phyloP scores from a whole-genome alignment of 1,140 invertebrate genomes.

The Atta cephalotes region DNA sequence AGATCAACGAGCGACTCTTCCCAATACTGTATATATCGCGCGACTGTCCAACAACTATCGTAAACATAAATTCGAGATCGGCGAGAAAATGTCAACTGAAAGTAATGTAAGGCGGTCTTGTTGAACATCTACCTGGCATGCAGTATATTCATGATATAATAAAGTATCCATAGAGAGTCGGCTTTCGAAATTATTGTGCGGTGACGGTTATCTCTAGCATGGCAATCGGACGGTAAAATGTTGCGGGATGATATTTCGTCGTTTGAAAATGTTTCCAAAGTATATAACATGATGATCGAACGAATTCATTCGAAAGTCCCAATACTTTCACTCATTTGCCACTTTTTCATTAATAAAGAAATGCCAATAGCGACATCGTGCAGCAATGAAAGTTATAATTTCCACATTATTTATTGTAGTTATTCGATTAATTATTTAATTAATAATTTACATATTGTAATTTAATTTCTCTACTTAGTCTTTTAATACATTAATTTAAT shows the following conservation, averaged over 20 bases:
- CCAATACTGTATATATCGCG: constrained; percentile 30
- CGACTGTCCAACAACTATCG: constrained; percentile 59
- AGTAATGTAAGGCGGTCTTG: not conserved
- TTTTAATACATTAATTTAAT: not conserved
- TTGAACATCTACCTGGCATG: constrained; percentile 8
- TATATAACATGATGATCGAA: not conserved
- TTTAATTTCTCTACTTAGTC: not conserved
- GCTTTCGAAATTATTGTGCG: constrained; percentile 36
- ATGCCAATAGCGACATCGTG: constrained; percentile 2
- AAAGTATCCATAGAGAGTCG: not conserved
- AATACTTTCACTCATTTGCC: constrained; percentile 45
- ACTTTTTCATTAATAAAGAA: constrained; percentile 31
- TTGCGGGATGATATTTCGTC: not conserved
- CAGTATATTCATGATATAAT: constrained; percentile 43
- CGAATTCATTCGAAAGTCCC: constrained; percentile 41
- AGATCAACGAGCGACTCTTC: constrained; percentile 36
- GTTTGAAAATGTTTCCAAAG: constrained; percentile 35
- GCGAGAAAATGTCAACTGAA: constrained; percentile 18
- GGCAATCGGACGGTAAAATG: constrained; percentile 36
- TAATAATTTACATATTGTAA: not conserved
- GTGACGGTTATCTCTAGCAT: not conserved
- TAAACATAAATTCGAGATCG: constrained; percentile 69
- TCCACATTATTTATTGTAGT: not conserved
- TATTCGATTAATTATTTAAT: not conserved
- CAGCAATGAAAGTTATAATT: constrained; percentile 32